phyloP scores from a whole-genome alignment of 2,888 invertebrate species.

The Drosophila sordidula region DNA sequence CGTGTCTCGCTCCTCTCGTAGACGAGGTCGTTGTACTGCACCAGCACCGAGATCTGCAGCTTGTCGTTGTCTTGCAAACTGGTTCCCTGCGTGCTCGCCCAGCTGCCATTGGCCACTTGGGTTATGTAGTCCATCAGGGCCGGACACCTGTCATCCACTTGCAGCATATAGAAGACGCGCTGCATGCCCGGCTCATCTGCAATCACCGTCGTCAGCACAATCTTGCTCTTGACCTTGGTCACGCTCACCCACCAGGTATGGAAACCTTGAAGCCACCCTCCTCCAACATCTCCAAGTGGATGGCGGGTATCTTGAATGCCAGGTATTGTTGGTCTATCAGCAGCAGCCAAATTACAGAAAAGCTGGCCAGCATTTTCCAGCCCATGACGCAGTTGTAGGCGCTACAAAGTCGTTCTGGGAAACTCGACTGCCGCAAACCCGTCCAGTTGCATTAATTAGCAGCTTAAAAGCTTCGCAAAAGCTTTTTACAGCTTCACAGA shows the following conservation, averaged over 20 bases:
- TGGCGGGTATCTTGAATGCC: slow-evolving; percentile 63
- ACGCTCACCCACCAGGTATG: slow-evolving; percentile 61
- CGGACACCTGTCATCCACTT: slow-evolving; percentile 73
- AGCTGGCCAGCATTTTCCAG: slow-evolving; percentile 8
- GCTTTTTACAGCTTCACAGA: slow-evolving; percentile 11
- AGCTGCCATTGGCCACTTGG: slow-evolving; percentile 45
- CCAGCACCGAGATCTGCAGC: slow-evolving; percentile 66
- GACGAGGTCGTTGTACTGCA: slow-evolving; percentile 68
- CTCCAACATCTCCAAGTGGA: slow-evolving; percentile 54
- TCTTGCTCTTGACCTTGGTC: neutral
- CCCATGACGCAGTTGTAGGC: slow-evolving; percentile 51
- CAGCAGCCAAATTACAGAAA: neutral
- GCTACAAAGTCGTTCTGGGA: slow-evolving; percentile 10
- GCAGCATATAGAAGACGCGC: slow-evolving; percentile 69
- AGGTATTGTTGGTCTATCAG: slow-evolving; percentile 1
- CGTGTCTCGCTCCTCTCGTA: slow-evolving; percentile 66
- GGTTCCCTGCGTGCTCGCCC: slow-evolving; percentile 62
- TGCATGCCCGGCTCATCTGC: slow-evolving; percentile 73
- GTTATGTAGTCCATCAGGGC: slow-evolving; percentile 71
- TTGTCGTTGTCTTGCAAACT: slow-evolving; percentile 64
- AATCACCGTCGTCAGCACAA: slow-evolving; percentile 2
- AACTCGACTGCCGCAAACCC: slow-evolving; percentile 38
- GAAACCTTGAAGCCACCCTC: slow-evolving; percentile 64
- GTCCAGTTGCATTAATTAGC: slow-evolving; percentile 29
- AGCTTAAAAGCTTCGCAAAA: slow-evolving; percentile 20